Conservation (phyloP, 2,888 invertebrate species). For the Sinodicranocentrus sp. region DNA sequence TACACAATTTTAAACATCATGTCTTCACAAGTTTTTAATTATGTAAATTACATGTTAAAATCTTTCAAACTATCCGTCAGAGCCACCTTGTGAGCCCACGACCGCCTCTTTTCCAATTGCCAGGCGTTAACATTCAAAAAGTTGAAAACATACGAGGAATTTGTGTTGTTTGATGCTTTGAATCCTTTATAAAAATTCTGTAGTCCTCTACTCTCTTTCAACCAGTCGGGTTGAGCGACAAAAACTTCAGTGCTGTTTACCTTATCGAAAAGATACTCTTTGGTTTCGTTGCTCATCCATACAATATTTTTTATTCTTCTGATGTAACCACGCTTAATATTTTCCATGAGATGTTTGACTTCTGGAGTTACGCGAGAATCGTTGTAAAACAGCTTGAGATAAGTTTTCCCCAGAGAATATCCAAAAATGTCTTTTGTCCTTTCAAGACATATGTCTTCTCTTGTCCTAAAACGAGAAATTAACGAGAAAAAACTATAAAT, state of each 20-base stretch:
- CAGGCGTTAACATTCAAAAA: not conserved
- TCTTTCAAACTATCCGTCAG: too few relatives aligned
- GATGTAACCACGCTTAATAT: conserved; percentile 1
- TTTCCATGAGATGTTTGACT: not conserved
- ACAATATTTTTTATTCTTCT: not conserved
- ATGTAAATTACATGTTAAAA: too few relatives aligned
- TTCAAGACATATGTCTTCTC: not conserved
- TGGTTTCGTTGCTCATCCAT: not conserved
- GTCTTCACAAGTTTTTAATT: too few relatives aligned
- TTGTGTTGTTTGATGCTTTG: not conserved
- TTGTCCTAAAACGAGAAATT: not conserved
- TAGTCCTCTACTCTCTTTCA: not conserved
- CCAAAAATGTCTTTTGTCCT: not conserved
- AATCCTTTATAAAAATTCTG: not conserved
- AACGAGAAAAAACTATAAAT: not conserved
- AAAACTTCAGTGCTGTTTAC: not conserved
- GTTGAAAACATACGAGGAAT: not conserved
- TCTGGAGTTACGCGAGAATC: not conserved
- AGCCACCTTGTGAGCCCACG: not conserved
- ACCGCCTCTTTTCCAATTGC: not conserved
- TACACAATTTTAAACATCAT: too few relatives aligned
- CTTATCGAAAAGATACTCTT: not conserved
- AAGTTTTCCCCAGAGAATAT: conserved; percentile 4
- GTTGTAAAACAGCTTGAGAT: not conserved
- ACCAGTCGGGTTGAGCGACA: not conserved